phyloP scores from a whole-genome alignment of 2,113 vertebrate species.

The Actinemys pallida region DNA sequence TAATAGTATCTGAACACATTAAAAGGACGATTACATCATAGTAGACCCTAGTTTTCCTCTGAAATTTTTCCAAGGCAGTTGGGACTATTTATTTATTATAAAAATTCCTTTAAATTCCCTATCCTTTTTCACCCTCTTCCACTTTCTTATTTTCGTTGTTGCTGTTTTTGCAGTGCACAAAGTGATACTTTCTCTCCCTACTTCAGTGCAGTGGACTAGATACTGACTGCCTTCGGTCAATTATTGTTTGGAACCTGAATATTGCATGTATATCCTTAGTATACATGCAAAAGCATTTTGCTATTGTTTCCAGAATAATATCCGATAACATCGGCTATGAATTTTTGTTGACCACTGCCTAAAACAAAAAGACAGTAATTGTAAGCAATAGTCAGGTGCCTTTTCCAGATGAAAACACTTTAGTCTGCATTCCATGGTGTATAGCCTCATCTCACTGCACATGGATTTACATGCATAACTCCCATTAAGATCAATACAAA shows the following conservation, averaged over 20 bases:
- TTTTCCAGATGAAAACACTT: conserved; percentile 20
- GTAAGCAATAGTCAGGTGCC: not conserved
- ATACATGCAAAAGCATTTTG: not conserved
- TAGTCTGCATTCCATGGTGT: not conserved
- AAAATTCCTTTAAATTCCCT: not conserved
- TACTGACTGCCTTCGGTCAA: not conserved
- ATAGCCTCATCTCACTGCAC: not conserved
- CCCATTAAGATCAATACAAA: conserved; percentile 5
- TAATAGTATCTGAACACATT: not conserved
- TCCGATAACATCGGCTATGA: not conserved
- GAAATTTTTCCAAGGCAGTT: not conserved
- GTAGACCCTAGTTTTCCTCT: not conserved
- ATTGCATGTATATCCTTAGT: not conserved
- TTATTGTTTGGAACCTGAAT: not conserved
- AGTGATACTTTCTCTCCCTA: not conserved
- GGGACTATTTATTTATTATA: not conserved
- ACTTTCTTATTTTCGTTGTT: not conserved
- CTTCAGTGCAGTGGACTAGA: not conserved
- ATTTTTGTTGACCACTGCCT: not conserved
- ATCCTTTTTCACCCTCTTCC: not conserved
- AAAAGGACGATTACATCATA: not conserved
- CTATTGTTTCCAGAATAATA: not conserved
- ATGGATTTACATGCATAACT: conserved; percentile 24
- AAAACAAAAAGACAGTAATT: conserved; percentile 26
- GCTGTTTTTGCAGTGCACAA: not conserved